phyloP scores from a whole-genome alignment of 2,113 vertebrate genomes.

The Apteryx owenii region DNA sequence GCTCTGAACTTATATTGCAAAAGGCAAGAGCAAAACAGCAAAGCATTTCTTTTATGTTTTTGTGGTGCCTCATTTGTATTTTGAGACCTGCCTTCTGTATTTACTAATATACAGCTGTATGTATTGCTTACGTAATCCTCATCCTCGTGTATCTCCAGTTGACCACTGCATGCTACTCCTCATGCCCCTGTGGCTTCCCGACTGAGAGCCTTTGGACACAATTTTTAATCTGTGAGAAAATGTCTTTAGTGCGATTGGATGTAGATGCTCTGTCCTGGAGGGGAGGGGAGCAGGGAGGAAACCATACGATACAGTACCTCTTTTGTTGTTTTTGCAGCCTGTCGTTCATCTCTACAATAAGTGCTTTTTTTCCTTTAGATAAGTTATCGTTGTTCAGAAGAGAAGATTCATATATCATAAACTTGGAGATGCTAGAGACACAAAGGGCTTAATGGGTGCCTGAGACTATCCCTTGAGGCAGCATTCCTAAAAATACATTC shows the following conservation, averaged over 20 bases:
- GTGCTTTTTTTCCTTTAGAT: neutral
- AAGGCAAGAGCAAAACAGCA: neutral
- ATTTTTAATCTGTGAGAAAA: neutral
- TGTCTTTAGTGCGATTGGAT: neutral
- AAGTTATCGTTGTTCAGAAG: neutral
- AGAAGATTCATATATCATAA: neutral
- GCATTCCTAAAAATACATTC: neutral
- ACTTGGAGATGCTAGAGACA: neutral
- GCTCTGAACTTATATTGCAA: neutral
- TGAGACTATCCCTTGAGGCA: neutral
- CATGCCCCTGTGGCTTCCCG: neutral
- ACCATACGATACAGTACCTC: neutral
- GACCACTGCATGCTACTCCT: neutral
- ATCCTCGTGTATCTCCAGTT: neutral
- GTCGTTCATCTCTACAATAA: neutral
- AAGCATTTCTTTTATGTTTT: neutral
- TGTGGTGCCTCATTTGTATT: neutral
- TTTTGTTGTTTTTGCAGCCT: neutral
- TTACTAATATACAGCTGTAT: neutral
- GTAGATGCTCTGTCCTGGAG: neutral
- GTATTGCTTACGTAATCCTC: neutral
- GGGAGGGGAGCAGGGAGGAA: neutral
- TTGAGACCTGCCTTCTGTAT: neutral
- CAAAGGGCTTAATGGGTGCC: neutral
- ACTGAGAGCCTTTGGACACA: neutral